Evolutionary conservation across 2,888 invertebrate species (phyloP), one percentile per base, ranked within the genome.

Genomic region (Piscicola geometra): DNA sequence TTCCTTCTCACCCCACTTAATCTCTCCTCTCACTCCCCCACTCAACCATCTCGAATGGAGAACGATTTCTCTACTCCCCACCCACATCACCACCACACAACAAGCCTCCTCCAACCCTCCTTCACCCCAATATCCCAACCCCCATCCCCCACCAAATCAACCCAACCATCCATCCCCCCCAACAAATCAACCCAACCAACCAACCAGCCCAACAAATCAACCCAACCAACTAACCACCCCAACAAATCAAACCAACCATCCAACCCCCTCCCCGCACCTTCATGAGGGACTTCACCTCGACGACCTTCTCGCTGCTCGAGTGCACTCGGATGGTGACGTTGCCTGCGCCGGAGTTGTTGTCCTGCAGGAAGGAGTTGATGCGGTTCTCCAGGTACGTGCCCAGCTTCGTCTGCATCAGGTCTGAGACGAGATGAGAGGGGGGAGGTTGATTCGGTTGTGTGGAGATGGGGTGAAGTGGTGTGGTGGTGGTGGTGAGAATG

Each of bases 241-340:
- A 47, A 47, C 50, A 47, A 15, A 47, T 47, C 21, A 47, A 47
- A 9, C 50, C 50, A 9, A 9, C 9, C 50, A 47, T 21, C 50
- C 50, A 47, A 15, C 50, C 9, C n/a, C 60, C 5, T 25, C 3
- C 60, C 18, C 71, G 41, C 25, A 25, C 33, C 75, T 75, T 77
- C 75, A 77, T 76, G 30, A 95, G 93, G n/a, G 94, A 93, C 85
- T 99, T 99, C 9, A 99, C 98, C 88, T 99, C 99, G 21, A 97
- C 97, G 81, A 93, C 90, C 82, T 99, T 99, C 83, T 99, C 99
- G 28, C 94, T 93, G 83, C 95, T 95, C 60, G 97, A 94, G 18
- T 99, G 94, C 25, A 99, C 98, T 82, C 99, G 90, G 83, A 99
- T 97, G 83, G 93, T 92, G 72, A 99, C 98, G 85, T 99, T 98